Evolutionary conservation across 1,140 invertebrate genomes (phyloP).

Genomic region (Magallana angulata): DNA sequence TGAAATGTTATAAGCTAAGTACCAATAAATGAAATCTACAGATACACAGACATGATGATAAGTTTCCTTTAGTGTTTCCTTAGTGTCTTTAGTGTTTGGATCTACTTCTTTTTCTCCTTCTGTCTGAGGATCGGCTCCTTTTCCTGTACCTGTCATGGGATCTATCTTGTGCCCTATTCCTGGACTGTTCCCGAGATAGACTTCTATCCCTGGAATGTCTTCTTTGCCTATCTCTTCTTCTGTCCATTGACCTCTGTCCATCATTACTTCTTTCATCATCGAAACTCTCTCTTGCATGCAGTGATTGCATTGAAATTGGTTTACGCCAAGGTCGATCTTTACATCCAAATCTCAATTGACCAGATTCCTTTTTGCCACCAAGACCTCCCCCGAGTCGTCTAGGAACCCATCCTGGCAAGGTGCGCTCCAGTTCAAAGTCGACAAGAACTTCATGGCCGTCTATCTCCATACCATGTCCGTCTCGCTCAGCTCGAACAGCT

Average conservation of each 20-base stretch:
- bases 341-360: slow-evolving; percentile 92
- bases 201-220: slow-evolving; percentile 17
- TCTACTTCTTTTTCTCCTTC: slow-evolving; percentile 18
- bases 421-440: slow-evolving; percentile 82
- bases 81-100: background rate
- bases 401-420: slow-evolving; percentile 89
- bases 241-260: slow-evolving; percentile 35
- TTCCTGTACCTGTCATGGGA: slow-evolving; percentile 17
- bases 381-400: slow-evolving; percentile 92
- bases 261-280: slow-evolving; percentile 24
- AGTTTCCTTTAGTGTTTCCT: no score
- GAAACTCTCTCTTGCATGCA: slow-evolving; percentile 4
- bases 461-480: slow-evolving; percentile 84
- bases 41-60: no score
- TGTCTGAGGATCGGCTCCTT: slow-evolving; percentile 32
- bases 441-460: slow-evolving; percentile 83
- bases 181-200: slow-evolving; percentile 42
- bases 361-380: slow-evolving; percentile 92
- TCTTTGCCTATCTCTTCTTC: slow-evolving; percentile 45
- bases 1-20: no score
- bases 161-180: slow-evolving; percentile 31
- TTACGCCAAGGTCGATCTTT: slow-evolving; percentile 85
- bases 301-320: slow-evolving; percentile 62
- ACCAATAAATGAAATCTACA: no score
- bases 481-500: slow-evolving; percentile 83